These are phyloP conservation scores for Reinhardtius hippoglossoides DNA, from an alignment of 2,113 vertebrate species.

Conservation along the genomic window DNA sequence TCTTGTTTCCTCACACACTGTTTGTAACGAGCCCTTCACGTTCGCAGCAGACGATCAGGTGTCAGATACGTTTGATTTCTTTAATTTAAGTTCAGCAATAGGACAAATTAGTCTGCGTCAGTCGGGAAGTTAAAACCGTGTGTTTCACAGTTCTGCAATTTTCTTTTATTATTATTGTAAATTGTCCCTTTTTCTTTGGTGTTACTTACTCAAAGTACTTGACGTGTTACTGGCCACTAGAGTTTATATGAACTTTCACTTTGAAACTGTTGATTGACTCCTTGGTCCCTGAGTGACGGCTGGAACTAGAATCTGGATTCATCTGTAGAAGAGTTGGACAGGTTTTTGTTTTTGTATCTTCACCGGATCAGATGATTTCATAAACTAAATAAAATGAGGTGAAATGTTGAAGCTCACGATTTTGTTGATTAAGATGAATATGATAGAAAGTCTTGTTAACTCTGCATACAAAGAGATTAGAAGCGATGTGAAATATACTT, in stretches of 20 bases:
- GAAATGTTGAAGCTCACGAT: not conserved
- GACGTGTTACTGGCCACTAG: conserved; percentile 60
- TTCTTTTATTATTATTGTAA: not conserved
- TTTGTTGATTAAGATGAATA: not conserved
- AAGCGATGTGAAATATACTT: too few relatives aligned
- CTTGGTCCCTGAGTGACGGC: not conserved
- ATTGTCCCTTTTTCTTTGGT: not conserved
- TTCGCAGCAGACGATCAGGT: conserved; percentile 13
- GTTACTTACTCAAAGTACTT: not conserved
- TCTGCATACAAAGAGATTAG: too few relatives aligned
- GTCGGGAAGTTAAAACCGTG: not conserved
- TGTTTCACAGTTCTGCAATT: not conserved
- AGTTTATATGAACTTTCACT: conserved; percentile 3
- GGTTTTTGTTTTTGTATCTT: not conserved
- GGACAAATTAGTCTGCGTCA: not conserved
- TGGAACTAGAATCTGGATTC: not conserved
- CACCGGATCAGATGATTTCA: not conserved
- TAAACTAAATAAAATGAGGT: not conserved
- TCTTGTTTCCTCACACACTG: conserved; percentile 5
- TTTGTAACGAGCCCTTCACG: conserved; percentile 3
- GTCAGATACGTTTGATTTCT: not conserved
- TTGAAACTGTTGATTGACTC: not conserved
- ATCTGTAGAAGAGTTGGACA: not conserved
- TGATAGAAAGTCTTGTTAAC: not conserved
- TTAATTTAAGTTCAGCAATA: not conserved